These are phyloP conservation scores for Platichthys stellatus DNA, from an alignment of 2,113 vertebrate species.

Conservation along the genomic window DNA sequence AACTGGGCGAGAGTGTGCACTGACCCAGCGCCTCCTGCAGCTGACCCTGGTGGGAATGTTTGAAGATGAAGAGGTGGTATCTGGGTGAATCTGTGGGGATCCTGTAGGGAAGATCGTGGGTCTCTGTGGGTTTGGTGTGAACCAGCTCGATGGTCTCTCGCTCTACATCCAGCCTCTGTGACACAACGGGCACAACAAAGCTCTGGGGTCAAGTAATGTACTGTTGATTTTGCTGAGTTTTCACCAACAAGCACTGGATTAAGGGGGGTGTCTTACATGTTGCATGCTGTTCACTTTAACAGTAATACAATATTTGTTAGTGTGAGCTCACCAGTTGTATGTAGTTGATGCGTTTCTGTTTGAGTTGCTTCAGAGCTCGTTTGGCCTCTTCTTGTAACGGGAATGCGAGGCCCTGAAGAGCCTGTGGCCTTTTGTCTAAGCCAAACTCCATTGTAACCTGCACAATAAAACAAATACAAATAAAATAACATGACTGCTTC, in stretches of 20 bases:
- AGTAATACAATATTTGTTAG: background rate
- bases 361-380: constrained; percentile 90
- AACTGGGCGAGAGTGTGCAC: constrained; percentile 46
- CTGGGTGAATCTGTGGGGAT: constrained; percentile 92
- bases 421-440: constrained; percentile 93
- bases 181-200: constrained; percentile 24
- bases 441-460: constrained; percentile 96
- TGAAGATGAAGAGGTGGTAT: constrained; percentile 98
- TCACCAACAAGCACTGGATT: no score
- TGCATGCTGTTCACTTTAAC: background rate
- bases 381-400: constrained; percentile 93
- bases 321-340: constrained; percentile 91
- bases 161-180: constrained; percentile 92
- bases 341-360: constrained; percentile 92
- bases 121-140: constrained; percentile 92
- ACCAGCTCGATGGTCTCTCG: constrained; percentile 94
- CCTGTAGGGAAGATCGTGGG: constrained; percentile 88
- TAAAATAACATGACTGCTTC: background rate
- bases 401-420: constrained; percentile 93
- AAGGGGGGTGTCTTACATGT: background rate
- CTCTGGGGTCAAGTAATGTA: constrained; percentile 16
- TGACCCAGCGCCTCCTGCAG: constrained; percentile 93
- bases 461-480: background rate
- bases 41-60: constrained; percentile 93
- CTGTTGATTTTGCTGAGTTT: background rate